A percentile compares a stretch with the other conserved stretches of the same genome.
Evolutionary conservation across 2,113 vertebrate species (phyloP).

Genomic region (Blennius ocellaris): DNA sequence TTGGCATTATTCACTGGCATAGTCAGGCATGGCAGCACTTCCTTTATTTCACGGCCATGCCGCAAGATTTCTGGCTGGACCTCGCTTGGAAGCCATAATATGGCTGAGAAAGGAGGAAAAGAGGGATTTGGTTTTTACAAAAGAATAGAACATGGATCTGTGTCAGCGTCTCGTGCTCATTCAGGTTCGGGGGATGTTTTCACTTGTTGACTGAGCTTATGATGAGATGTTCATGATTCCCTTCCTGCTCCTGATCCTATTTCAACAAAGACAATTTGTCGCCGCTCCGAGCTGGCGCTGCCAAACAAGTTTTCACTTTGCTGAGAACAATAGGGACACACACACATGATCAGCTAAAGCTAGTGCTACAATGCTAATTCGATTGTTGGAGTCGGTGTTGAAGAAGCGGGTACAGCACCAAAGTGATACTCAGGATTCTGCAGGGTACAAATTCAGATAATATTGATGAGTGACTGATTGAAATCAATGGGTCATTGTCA

Average conservation of each 20-base stretch:
- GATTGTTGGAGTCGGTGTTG: conserved; percentile 12
- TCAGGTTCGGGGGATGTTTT: conserved; percentile 72
- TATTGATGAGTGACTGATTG: too few species aligned
- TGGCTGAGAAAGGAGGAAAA: conserved; percentile 68
- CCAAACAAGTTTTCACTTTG: conserved; percentile 78
- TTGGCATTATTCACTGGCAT: conserved; percentile 83
- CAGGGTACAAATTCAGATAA: too few species aligned
- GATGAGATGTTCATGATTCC: conserved; percentile 71
- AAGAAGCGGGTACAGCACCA: not conserved
- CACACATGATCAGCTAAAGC: conserved; percentile 63
- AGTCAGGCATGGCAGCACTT: conserved; percentile 73
- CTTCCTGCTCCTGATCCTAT: conserved; percentile 77
- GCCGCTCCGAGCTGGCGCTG: conserved; percentile 50
- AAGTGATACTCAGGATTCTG: too few species aligned
- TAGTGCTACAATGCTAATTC: conserved; percentile 64
- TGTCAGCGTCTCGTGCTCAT: conserved; percentile 71
- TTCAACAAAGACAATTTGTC: conserved; percentile 63
- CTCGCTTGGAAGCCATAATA: conserved; percentile 75
- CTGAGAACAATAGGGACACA: conserved; percentile 66
- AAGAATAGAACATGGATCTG: conserved; percentile 71
- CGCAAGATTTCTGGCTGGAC: conserved; percentile 82
- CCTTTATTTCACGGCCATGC: conserved; percentile 76
- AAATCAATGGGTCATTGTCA: too few species aligned
- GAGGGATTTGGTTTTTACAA: conserved; percentile 76
- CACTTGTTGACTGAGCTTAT: conserved; percentile 76